Conservation (phyloP, 2,113 vertebrate genomes). For the Nipponia nippon region DNA sequence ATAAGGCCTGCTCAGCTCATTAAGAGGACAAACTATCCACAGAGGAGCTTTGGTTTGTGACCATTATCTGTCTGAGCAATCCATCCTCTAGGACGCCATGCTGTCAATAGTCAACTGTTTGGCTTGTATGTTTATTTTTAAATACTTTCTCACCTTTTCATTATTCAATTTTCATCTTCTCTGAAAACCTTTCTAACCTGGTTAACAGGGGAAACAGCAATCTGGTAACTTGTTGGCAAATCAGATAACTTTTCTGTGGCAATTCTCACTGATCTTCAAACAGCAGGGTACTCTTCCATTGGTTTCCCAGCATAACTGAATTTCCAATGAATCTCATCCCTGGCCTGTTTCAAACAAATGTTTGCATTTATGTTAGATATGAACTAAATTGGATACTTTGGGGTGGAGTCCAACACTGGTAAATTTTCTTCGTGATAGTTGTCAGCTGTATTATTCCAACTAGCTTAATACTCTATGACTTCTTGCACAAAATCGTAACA, state of each 20-base stretch:
- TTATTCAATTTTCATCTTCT: not conserved
- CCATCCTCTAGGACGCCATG: not conserved
- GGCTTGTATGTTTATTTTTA: not conserved
- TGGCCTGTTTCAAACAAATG: not conserved
- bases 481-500: not conserved
- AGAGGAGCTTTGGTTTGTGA: not conserved
- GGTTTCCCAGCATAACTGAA: not conserved
- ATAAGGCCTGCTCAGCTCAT: not conserved
- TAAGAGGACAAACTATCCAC: not conserved
- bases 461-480: not conserved
- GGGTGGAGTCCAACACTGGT: not conserved
- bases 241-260: not conserved
- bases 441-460: constrained; percentile 4
- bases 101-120: not conserved
- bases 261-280: not conserved
- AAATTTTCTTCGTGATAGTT: not conserved
- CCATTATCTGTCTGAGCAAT: not conserved
- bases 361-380: not conserved
- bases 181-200: not conserved
- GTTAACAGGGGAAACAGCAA: not conserved
- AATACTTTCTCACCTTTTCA: not conserved
- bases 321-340: not conserved
- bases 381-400: not conserved
- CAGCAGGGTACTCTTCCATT: not conserved
- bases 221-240: not conserved